Evolutionary conservation across 1,140 invertebrate genomes (phyloP).

Genomic region (Aphidius ervi): DNA sequence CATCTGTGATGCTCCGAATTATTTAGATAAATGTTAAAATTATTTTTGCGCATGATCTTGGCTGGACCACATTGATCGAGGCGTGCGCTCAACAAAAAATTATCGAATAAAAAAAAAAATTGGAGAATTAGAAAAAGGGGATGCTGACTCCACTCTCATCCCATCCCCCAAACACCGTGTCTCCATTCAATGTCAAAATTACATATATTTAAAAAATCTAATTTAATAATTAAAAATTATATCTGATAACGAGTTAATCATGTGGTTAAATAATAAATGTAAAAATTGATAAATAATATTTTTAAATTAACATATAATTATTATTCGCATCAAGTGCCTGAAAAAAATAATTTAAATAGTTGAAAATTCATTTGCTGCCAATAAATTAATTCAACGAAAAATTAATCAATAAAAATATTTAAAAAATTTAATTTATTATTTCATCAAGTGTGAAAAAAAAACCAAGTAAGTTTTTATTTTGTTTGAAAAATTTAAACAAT

Average conservation of each 20-base stretch:
- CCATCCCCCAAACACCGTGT: constrained; percentile 33
- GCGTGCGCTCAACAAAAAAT: constrained; percentile 30
- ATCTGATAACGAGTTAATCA: constrained; percentile 28
- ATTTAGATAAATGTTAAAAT: too few species aligned
- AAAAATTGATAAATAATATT: constrained; percentile 20
- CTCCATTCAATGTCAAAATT: constrained; percentile 38
- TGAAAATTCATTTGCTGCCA: background rate
- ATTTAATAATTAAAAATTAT: constrained; percentile 25
- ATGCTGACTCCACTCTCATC: constrained; percentile 37
- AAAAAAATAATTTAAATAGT: constrained; percentile 7
- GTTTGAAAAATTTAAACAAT: too few species aligned
- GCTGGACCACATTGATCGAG: constrained; percentile 40
- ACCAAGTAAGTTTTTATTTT: too few species aligned
- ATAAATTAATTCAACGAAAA: background rate
- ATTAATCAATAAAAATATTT: too few species aligned
- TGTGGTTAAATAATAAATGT: constrained; percentile 29
- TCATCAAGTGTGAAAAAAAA: too few species aligned
- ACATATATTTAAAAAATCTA: constrained; percentile 25
- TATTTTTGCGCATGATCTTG: too few species aligned
- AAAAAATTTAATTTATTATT: too few species aligned
- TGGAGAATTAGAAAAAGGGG: constrained; percentile 9
- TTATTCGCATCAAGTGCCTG: constrained; percentile 18
- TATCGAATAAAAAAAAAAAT: too few species aligned
- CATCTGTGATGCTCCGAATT: too few species aligned
- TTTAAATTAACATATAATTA: constrained; percentile 18